A percentile compares a stretch with the other conserved stretches of the same genome.
Conservation (phyloP, 2,797 vertebrate species). For the Microctenopoma stevenorrisi region DNA sequence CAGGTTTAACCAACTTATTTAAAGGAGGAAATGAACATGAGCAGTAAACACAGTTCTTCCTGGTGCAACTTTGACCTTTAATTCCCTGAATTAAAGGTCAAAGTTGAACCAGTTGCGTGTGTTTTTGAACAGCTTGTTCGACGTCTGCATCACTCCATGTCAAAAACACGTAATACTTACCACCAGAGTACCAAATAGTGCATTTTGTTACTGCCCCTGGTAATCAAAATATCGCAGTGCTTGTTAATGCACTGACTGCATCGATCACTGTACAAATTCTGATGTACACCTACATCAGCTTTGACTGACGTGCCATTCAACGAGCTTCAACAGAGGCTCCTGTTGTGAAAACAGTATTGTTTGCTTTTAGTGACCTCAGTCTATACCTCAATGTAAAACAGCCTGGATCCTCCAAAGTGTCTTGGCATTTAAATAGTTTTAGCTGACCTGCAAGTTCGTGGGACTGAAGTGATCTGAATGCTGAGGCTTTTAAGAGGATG, state of each 20-base stretch:
- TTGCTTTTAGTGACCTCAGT: conserved; percentile 73
- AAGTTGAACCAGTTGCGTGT: too few species aligned
- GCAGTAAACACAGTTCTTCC: too few species aligned
- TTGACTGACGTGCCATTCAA: conserved; percentile 55
- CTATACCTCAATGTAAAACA: conserved; percentile 53
- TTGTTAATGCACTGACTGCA: conserved; percentile 13
- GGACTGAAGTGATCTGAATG: conserved; percentile 61
- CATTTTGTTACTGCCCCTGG: not conserved
- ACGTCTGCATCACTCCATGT: not conserved
- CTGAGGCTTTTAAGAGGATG: conserved; percentile 65
- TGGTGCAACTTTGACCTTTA: too few species aligned
- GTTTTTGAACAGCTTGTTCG: not conserved
- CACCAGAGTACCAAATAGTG: not conserved
- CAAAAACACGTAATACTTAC: too few species aligned
- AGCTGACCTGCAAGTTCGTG: conserved; percentile 54
- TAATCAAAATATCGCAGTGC: conserved; percentile 2
- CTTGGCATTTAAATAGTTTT: conserved; percentile 73
- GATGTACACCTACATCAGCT: conserved; percentile 31
- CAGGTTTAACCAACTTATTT: too few species aligned
- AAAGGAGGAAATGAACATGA: too few species aligned
- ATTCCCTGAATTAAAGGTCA: too few species aligned
- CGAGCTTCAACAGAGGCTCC: conserved; percentile 43
- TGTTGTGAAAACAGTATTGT: conserved; percentile 74
- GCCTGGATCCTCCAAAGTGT: conserved; percentile 51
- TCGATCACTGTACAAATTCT: conserved; percentile 25